phyloP scores from a whole-genome alignment of 37 sponge, comb jelly and placozoan genomes.

The Dysidea cf. avara region DNA sequence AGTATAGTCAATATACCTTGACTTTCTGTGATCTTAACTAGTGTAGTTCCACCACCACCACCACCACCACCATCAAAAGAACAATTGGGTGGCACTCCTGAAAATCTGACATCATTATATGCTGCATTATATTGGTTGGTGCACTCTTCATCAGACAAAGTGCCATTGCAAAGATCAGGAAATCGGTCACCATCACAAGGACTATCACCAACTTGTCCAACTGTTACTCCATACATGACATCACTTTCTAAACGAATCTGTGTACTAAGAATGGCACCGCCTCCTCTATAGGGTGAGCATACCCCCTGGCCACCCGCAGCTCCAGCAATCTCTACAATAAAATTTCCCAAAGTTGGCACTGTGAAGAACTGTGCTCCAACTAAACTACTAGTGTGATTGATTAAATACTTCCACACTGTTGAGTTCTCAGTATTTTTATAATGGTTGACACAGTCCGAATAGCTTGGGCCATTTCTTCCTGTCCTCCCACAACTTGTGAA shows the following conservation, averaged over 20 bases:
- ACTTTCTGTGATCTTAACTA: too few relatives aligned
- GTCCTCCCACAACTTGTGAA: constrained; percentile 45
- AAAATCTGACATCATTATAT: too few relatives aligned
- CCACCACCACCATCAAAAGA: too few relatives aligned
- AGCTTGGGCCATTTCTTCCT: constrained; percentile 30
- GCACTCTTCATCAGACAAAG: too few relatives aligned
- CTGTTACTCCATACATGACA: constrained; percentile 26
- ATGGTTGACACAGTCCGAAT: neutral
- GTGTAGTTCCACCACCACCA: too few relatives aligned
- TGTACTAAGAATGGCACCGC: constrained; percentile 7
- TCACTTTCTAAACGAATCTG: constrained; percentile 8
- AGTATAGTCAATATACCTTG: too few relatives aligned
- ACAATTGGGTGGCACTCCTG: too few relatives aligned
- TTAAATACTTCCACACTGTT: too few relatives aligned
- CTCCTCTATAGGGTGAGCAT: constrained; percentile 25
- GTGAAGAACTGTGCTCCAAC: constrained; percentile 47
- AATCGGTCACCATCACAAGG: too few relatives aligned
- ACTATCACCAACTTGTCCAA: constrained; percentile 46
- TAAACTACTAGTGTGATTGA: too few relatives aligned
- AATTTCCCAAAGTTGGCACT: constrained; percentile 39
- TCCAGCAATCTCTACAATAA: constrained; percentile 55
- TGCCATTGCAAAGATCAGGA: too few relatives aligned
- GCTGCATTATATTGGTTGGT: too few relatives aligned
- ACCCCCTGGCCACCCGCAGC: constrained; percentile 57
- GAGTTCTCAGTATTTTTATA: constrained; percentile 12